A percentile compares a stretch with the other conserved stretches of the same genome.
phyloP scores from a whole-genome alignment of 2,797 vertebrate species.

The Emys orbicularis region DNA sequence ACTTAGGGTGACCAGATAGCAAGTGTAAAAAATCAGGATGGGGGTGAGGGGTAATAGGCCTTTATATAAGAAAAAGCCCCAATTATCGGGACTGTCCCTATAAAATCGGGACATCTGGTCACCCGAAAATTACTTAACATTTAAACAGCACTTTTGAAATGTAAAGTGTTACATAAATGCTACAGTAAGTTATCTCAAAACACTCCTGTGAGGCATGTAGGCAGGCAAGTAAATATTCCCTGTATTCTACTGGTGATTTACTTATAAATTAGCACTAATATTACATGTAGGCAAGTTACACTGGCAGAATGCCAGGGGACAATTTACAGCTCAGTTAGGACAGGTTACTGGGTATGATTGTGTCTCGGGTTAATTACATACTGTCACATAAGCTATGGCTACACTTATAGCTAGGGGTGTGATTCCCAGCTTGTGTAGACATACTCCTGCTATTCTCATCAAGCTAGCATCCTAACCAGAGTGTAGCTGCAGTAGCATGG shows the following conservation, averaged over 20 bases:
- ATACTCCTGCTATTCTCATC: too few species aligned
- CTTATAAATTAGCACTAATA: not conserved
- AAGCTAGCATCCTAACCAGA: too few species aligned
- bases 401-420: too few species aligned
- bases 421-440: too few species aligned
- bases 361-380: not conserved
- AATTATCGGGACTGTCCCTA: too few species aligned
- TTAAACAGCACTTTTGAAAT: not conserved
- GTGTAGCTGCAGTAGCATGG: too few species aligned
- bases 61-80: too few species aligned
- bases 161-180: too few species aligned
- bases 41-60: too few species aligned
- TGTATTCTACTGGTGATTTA: not conserved
- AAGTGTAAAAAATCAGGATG: too few species aligned
- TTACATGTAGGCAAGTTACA: not conserved
- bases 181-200: too few species aligned
- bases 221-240: slow-evolving; percentile 37
- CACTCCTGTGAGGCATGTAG: not conserved
- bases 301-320: not conserved
- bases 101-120: too few species aligned
- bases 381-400: not conserved
- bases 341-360: slow-evolving; percentile 10
- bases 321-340: not conserved
- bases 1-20: not conserved
- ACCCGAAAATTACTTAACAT: not conserved